phyloP scores from a whole-genome alignment of 2,888 invertebrate species.

The Melolontha melolontha region DNA sequence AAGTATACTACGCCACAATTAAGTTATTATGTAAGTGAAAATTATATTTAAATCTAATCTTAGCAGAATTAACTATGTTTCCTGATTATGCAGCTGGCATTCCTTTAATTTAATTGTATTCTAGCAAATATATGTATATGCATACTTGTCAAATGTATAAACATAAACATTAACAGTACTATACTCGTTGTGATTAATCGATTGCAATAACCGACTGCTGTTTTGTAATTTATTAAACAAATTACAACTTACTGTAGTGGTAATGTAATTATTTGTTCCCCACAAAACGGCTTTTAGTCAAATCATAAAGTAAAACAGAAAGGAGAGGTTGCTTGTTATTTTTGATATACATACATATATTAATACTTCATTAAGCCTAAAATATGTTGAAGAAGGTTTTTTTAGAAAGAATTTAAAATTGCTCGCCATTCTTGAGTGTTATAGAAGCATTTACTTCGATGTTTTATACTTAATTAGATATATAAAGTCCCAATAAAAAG shows the following conservation, averaged over 20 bases:
- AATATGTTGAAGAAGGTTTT: too few relatives aligned
- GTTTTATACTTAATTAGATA: too few relatives aligned
- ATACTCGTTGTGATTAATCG: slow-evolving; percentile 29
- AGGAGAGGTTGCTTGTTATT: too few relatives aligned
- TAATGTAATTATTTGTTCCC: slow-evolving; percentile 9
- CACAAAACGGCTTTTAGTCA: not conserved
- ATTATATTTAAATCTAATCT: slow-evolving; percentile 20
- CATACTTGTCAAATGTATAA: slow-evolving; percentile 26
- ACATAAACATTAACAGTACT: slow-evolving; percentile 27
- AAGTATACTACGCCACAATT: too few relatives aligned
- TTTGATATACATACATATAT: too few relatives aligned
- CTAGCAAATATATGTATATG: slow-evolving; percentile 10
- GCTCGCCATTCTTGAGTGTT: too few relatives aligned
- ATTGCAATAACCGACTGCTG: slow-evolving; percentile 28
- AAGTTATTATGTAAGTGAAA: not conserved
- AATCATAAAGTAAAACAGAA: too few relatives aligned
- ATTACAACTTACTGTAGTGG: slow-evolving; percentile 6
- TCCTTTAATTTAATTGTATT: slow-evolving; percentile 27
- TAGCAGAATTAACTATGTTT: slow-evolving; percentile 12
- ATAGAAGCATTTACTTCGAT: too few relatives aligned
- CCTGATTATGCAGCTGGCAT: slow-evolving; percentile 27
- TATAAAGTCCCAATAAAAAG: too few relatives aligned
- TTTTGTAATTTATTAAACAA: slow-evolving; percentile 38
- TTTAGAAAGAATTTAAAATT: too few relatives aligned
- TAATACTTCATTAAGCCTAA: too few relatives aligned